Conservation (phyloP, 2,888 invertebrate genomes). For the Stegana nigrithorax region DNA sequence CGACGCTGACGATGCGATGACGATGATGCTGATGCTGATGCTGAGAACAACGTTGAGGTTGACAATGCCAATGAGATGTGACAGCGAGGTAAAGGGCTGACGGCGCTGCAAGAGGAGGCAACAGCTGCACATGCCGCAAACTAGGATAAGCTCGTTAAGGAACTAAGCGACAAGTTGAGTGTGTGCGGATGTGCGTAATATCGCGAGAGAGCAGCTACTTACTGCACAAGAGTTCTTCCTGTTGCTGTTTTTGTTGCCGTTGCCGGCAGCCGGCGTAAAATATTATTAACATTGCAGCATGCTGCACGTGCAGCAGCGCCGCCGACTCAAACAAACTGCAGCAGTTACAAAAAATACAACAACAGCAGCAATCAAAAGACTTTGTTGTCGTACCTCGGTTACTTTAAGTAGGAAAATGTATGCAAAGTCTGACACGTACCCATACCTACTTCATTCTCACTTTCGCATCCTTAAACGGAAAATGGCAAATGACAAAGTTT, state of each 20-base stretch:
- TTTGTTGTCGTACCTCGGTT: not conserved
- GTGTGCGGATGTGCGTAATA: not conserved
- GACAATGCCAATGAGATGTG: too few species aligned
- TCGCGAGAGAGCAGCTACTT: too few species aligned
- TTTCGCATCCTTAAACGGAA: not conserved
- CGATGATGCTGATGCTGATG: too few species aligned
- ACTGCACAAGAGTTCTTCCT: conserved; percentile 23
- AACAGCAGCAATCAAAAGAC: conserved; percentile 27
- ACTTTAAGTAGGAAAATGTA: not conserved
- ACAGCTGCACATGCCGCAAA: conserved; percentile 24
- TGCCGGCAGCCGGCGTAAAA: conserved; percentile 47
- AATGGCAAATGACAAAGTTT: conserved; percentile 43
- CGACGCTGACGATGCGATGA: conserved; percentile 6
- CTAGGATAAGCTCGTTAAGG: conserved; percentile 60
- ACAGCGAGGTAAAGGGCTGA: too few species aligned
- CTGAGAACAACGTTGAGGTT: too few species aligned
- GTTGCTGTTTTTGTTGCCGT: conserved; percentile 37
- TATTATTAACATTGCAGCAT: conserved; percentile 47
- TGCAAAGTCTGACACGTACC: not conserved
- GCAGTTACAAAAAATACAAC: conserved; percentile 34
- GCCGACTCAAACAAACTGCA: not conserved
- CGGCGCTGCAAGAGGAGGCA: too few species aligned
- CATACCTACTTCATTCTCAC: not conserved
- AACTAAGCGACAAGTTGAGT: conserved; percentile 23
- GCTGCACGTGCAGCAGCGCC: conserved; percentile 5